Evolutionary conservation across 2,113 vertebrate genomes (phyloP).

Genomic region (Tautogolabrus adspersus): DNA sequence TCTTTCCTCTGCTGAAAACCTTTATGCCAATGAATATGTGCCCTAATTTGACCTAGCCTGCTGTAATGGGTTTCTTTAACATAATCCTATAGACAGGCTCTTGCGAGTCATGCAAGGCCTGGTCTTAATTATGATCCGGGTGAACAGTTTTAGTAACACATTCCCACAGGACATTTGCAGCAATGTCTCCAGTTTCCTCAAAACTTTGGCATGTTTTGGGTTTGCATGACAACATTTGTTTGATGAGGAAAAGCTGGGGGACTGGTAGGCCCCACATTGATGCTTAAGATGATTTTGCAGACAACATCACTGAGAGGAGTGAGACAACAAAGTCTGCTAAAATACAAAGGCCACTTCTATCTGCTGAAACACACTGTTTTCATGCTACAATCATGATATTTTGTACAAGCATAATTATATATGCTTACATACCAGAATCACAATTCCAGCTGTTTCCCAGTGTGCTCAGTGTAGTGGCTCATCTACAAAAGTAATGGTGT

Average conservation of each 20-base stretch:
- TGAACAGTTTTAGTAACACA: conserved; percentile 65
- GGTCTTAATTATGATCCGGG: conserved; percentile 60
- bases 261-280: conserved; percentile 1
- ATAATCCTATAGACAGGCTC: conserved; percentile 32
- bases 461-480: not conserved
- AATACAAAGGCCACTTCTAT: not conserved
- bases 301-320: conserved; percentile 1
- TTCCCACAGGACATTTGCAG: conserved; percentile 49
- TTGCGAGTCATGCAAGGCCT: conserved; percentile 36
- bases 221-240: conserved; percentile 32
- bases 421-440: conserved; percentile 4
- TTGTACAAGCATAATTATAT: not conserved
- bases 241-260: not conserved
- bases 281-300: not conserved
- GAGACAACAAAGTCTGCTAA: not conserved
- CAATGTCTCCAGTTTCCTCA: conserved; percentile 37
- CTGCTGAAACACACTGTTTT: not conserved
- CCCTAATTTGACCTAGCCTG: conserved; percentile 53
- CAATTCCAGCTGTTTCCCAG: conserved; percentile 6
- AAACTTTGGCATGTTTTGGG: conserved; percentile 22
- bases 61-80: conserved; percentile 44
- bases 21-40: conserved; percentile 20
- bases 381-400: not conserved
- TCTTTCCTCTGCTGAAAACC: conserved; percentile 10
- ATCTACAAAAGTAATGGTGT: conserved; percentile 1